A percentile compares a stretch with the other conserved stretches of the same genome.
phyloP scores from a whole-genome alignment of 1,140 invertebrate genomes.

The Drosophila orena region DNA sequence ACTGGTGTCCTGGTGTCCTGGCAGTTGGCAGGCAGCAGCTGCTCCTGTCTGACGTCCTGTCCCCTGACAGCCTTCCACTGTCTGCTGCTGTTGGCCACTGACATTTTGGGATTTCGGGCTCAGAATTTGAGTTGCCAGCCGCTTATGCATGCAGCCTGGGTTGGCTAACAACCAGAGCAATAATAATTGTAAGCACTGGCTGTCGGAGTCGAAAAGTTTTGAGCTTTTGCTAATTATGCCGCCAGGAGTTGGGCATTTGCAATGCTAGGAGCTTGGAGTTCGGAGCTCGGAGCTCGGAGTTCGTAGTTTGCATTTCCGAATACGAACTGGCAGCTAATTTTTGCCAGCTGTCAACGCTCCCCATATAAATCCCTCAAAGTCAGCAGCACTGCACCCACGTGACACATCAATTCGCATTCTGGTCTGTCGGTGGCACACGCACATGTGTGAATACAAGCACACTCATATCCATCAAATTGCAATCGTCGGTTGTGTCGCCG shows the following conservation, averaged over 20 bases:
- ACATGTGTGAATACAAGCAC: neutral
- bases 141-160: conserved; percentile 21
- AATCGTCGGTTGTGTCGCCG: conserved; percentile 75
- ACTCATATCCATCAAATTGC: conserved; percentile 68
- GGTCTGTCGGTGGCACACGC: conserved; percentile 44
- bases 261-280: conserved; percentile 5
- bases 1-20: neutral
- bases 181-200: conserved; percentile 40
- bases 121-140: conserved; percentile 61
- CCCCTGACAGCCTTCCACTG: conserved; percentile 38
- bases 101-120: conserved; percentile 71
- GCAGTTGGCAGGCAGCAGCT: conserved; percentile 29
- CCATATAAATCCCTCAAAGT: conserved; percentile 80
- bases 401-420: conserved; percentile 79
- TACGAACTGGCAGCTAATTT: conserved; percentile 63
- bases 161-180: conserved; percentile 28
- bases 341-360: conserved; percentile 68
- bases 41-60: conserved; percentile 32
- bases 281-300: neutral
- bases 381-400: conserved; percentile 74
- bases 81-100: conserved; percentile 46
- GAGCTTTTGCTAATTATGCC: conserved; percentile 66
- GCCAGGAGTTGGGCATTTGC: conserved; percentile 32
- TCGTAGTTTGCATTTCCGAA: neutral
- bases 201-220: conserved; percentile 40